Evolutionary conservation across 2,797 vertebrate species (phyloP), one percentile per base, ranked within the genome.

Genomic region (Fundulus diaphanus): DNA sequence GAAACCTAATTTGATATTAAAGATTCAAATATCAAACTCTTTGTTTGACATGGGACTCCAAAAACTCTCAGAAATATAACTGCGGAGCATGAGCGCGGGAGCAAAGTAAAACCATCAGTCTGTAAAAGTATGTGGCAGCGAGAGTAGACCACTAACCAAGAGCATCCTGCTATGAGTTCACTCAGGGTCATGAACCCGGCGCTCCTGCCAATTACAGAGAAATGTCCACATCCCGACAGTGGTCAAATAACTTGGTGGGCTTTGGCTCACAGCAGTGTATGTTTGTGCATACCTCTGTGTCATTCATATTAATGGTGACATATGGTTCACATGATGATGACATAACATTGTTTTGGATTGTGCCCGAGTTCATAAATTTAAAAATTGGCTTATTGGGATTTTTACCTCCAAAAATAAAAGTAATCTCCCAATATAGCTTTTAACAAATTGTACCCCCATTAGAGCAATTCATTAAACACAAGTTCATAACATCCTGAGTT

Each of bases 161-260:
- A 89, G 83, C 84, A 91, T 89, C 86, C 86, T 92, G 57, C 85
- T 89, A 81, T 49, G 86, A 89, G 82, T 88, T 91, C 20, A 35
- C 70, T 85, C 74, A 77, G 84, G 90, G 87, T 90, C 90, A 85
- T 73, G 90, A 91, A 87, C 88, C 74, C 20, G 72, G 73, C 80
- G 78, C 88, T 89, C 88, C 85, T 85, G 89, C 77, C 82, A 91
- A 88, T 90, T 89, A 92, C 87, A 84, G 86, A 79, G 87, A 89
- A 82, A 90, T 82, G 79, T 88, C 83, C 83, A 83, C 81, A 91
- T 83, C 74, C 74, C 54, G 22, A 73, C 82, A 88, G 84, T 85
- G 77, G 82, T 83, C 77, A 84, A 84, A 88, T 86, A 85, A 75
- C 76, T 88, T 72, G 76, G 85, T 84, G 79, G 83, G 20, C 68